phyloP scores from a whole-genome alignment of 2,797 vertebrate species.

The Poecilia velifera region DNA sequence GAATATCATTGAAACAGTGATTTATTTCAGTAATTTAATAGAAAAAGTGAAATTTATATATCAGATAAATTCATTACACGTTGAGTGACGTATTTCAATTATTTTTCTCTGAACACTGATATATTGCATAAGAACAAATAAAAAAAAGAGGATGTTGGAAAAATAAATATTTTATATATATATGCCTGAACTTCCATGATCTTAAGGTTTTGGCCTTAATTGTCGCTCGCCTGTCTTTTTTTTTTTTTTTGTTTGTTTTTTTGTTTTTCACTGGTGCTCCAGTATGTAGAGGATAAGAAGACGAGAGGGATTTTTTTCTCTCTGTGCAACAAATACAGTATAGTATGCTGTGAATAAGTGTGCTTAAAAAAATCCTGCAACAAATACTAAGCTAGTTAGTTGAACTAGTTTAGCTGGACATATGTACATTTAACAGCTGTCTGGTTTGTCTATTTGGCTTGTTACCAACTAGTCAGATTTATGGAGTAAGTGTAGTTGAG shows the following conservation, averaged over 20 bases:
- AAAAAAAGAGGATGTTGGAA: no score
- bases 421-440: neutral
- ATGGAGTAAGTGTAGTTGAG: neutral
- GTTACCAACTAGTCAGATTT: neutral
- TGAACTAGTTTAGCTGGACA: neutral
- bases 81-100: neutral
- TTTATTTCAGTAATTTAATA: neutral
- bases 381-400: neutral
- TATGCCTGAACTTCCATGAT: neutral
- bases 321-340: neutral
- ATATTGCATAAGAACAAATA: neutral
- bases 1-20: neutral
- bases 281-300: neutral
- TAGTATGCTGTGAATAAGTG: neutral
- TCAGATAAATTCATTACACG: neutral
- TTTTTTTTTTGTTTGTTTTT: neutral
- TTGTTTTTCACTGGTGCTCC: neutral
- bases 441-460: neutral
- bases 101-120: neutral
- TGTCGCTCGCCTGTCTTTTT: neutral
- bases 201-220: neutral
- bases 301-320: neutral
- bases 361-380: neutral
- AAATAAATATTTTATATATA: neutral
- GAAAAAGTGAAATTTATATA: neutral